A percentile compares a stretch with the other conserved stretches of the same genome.
These are phyloP conservation scores for Hanleya hanleyi DNA, from an alignment of 2,888 invertebrate species.

Conservation along the genomic window DNA sequence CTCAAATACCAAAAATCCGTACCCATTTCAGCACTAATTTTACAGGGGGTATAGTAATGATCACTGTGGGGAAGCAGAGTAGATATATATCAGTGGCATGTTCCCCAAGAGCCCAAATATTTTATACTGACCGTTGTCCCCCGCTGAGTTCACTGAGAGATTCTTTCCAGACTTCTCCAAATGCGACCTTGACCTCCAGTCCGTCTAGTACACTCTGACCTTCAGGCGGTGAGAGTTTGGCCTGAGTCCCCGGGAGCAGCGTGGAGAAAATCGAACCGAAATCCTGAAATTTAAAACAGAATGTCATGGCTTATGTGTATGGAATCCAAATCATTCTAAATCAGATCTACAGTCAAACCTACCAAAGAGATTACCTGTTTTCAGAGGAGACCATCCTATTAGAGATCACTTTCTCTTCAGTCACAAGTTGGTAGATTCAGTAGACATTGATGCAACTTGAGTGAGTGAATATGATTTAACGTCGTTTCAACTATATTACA, in stretches of 20 bases:
- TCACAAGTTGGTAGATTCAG: no score
- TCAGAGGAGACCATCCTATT: no score
- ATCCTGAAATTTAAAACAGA: constrained; percentile 76
- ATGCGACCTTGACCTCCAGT: constrained; percentile 91
- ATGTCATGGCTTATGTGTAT: neutral
- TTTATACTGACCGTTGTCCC: constrained; percentile 88
- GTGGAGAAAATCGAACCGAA: constrained; percentile 96
- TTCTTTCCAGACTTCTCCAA: constrained; percentile 97
- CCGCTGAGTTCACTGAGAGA: constrained; percentile 96
- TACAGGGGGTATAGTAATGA: no score
- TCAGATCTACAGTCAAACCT: neutral
- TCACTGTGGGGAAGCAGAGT: no score
- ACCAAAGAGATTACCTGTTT: neutral
- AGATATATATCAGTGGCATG: no score
- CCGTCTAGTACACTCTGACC: constrained; percentile 87
- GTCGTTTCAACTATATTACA: no score
- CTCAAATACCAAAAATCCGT: no score
- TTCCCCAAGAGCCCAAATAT: no score
- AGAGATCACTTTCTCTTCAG: no score
- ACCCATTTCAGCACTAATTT: no score
- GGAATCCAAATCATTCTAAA: neutral
- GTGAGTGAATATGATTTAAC: no score
- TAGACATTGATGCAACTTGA: no score
- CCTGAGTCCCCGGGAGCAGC: constrained; percentile 91
- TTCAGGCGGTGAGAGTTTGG: constrained; percentile 86